Conservation (phyloP, 2,888 invertebrate genomes). For the Andricus quercusramuli region DNA sequence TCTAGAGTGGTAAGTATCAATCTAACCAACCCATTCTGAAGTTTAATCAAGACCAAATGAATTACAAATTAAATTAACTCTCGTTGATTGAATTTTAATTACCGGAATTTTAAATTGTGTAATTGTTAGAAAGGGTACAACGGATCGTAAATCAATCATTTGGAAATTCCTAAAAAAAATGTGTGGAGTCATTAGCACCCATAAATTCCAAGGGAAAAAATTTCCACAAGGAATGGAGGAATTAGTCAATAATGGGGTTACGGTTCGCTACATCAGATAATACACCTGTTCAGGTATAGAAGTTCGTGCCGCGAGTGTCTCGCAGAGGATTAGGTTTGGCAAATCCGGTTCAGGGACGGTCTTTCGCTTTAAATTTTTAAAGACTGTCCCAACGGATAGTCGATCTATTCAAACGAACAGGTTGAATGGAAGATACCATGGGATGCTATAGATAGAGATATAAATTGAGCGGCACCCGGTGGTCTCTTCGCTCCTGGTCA, state of each 20-base stretch:
- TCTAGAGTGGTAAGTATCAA: conserved; percentile 90
- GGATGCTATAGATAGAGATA: conserved; percentile 16
- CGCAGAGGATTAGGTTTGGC: conserved; percentile 49
- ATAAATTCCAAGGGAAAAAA: neutral
- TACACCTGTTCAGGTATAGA: conserved; percentile 52
- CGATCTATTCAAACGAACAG: conserved; percentile 4
- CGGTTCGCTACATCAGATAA: conserved; percentile 1
- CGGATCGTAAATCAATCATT: neutral
- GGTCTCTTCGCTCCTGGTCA: conserved; percentile 18
- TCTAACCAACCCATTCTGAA: neutral
- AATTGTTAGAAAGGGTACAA: neutral
- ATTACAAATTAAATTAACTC: neutral
- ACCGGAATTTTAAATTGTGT: neutral
- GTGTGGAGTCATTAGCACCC: neutral
- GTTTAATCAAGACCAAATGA: neutral
- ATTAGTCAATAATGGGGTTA: conserved; percentile 16
- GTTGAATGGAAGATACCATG: conserved; percentile 30
- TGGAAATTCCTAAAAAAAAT: neutral
- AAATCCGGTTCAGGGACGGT: conserved; percentile 18
- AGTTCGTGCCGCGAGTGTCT: conserved; percentile 37
- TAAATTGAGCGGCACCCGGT: conserved; percentile 32
- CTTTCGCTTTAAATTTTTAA: conserved; percentile 22
- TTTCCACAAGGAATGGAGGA: neutral
- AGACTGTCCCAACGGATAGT: conserved; percentile 23
- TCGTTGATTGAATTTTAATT: neutral